phyloP scores from a whole-genome alignment of 2,113 vertebrate genomes.

The Ploceus nigricollis region DNA sequence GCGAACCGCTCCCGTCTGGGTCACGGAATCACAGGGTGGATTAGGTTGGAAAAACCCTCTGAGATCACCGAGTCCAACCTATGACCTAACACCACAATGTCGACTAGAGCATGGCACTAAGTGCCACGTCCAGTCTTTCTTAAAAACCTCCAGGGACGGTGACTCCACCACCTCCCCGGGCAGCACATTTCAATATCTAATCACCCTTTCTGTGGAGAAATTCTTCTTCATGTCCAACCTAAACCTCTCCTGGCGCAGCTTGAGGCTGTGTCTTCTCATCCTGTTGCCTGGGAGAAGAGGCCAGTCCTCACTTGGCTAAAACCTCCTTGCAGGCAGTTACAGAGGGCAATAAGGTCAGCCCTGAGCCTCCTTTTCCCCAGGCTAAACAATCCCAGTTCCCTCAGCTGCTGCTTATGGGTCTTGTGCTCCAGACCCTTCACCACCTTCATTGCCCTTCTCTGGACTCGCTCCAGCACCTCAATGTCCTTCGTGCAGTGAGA shows the following conservation, averaged over 20 bases:
- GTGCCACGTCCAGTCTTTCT: neutral
- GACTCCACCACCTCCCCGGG: too few species aligned
- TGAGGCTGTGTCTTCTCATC: neutral
- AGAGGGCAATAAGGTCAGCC: too few species aligned
- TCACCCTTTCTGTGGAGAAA: neutral
- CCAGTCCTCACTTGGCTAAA: neutral
- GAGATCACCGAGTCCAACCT: too few species aligned
- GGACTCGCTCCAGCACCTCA: too few species aligned
- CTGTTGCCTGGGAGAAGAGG: neutral
- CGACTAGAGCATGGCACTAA: neutral
- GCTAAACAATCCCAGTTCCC: fast-evolving
- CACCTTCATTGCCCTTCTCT: neutral
- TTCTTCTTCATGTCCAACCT: neutral
- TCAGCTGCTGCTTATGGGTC: neutral
- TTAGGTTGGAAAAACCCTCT: neutral
- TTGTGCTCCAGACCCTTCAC: neutral
- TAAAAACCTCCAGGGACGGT: neutral
- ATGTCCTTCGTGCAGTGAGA: neutral
- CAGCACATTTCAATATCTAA: neutral
- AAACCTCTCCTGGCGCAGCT: neutral
- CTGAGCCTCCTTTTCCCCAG: neutral
- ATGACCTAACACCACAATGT: neutral
- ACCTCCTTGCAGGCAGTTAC: fast-evolving
- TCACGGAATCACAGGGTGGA: neutral
- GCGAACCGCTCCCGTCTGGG: neutral